Percentiles rank a stretch among this genome's conserved stretches.
Conservation (phyloP, 2,113 vertebrate genomes). For the Chloropsis cyanopogon region DNA sequence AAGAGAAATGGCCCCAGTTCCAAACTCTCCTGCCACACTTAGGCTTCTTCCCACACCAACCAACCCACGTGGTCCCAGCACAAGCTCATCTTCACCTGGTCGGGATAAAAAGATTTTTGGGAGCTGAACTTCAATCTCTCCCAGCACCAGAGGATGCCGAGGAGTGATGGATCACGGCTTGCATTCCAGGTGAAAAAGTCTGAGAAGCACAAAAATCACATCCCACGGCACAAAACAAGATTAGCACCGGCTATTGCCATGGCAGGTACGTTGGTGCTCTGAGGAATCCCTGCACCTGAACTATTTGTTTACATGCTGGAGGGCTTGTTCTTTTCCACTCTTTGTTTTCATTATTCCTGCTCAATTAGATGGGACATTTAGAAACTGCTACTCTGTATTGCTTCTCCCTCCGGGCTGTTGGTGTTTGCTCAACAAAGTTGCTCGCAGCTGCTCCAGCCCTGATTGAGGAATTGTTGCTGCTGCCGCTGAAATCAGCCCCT, state of each 20-base stretch:
- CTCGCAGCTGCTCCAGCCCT: constrained; percentile 10
- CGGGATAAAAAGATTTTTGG: background rate
- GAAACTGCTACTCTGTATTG: constrained; percentile 47
- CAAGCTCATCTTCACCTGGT: background rate
- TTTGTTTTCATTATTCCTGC: constrained; percentile 55
- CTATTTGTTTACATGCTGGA: constrained; percentile 44
- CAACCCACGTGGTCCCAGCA: accelerated
- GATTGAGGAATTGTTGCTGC: background rate
- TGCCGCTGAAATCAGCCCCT: background rate
- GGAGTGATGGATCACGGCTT: background rate
- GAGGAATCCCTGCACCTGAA: constrained; percentile 8
- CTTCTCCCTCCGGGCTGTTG: constrained; percentile 25
- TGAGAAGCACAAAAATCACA: background rate
- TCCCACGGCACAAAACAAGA: background rate
- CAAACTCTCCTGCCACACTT: background rate
- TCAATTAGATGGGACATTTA: constrained; percentile 56
- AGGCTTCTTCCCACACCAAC: background rate
- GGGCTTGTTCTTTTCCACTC: background rate
- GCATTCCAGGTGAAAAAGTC: background rate
- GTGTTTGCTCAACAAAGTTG: background rate
- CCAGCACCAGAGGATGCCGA: accelerated
- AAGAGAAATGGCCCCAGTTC: background rate
- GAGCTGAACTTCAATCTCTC: background rate
- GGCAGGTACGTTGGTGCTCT: background rate
- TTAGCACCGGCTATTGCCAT: background rate